Conservation (phyloP, 2,888 invertebrate species). For the Branchellion lobata region DNA sequence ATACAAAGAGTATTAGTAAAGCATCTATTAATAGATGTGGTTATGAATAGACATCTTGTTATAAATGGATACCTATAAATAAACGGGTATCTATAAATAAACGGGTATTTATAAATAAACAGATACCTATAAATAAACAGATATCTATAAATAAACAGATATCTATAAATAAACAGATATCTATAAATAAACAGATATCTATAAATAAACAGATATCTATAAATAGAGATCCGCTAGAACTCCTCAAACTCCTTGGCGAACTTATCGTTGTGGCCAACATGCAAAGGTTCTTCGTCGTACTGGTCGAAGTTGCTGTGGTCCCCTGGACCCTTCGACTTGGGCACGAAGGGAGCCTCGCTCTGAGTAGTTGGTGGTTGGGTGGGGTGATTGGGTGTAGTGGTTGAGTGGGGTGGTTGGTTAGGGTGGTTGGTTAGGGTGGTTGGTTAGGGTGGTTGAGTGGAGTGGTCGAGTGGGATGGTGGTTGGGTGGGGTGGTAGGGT, state of each 20-base stretch:
- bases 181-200: not conserved
- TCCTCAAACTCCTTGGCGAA: slow-evolving; percentile 45
- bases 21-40: not conserved
- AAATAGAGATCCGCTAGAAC: slow-evolving; percentile 31
- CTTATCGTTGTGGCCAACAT: slow-evolving; percentile 39
- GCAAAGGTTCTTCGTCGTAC: slow-evolving; percentile 46
- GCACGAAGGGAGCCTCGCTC: slow-evolving; percentile 44
- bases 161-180: not conserved
- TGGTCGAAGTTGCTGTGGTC: slow-evolving; percentile 47
- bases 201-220: not conserved
- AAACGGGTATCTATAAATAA: not conserved
- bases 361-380: not conserved
- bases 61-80: not conserved
- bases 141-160: slow-evolving; percentile 3
- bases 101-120: not conserved
- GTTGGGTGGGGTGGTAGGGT: not conserved
- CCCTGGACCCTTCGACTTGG: slow-evolving; percentile 45
- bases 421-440: too few relatives aligned
- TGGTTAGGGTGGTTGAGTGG: too few relatives aligned
- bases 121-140: not conserved
- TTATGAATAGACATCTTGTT: not conserved
- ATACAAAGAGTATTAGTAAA: too few relatives aligned
- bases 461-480: too few relatives aligned
- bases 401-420: too few relatives aligned
- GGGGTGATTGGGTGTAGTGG: not conserved